Evolutionary conservation across 2,113 vertebrate species (phyloP).

Genomic region (Hydrochoerus hydrochaeris): DNA sequence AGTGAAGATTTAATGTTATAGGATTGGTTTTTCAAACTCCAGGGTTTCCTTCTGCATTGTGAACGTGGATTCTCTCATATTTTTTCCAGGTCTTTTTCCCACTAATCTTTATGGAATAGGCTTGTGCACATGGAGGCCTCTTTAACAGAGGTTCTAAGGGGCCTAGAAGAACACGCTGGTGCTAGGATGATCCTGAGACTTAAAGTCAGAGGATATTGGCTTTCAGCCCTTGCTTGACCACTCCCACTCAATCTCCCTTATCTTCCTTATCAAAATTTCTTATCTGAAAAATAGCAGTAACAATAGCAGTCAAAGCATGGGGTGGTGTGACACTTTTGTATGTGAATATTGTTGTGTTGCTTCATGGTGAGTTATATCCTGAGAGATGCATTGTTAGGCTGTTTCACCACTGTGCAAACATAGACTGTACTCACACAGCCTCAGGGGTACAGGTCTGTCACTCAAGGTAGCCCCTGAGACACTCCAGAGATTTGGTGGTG

Average conservation of each 20-base stretch:
- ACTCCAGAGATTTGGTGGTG: not conserved
- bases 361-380: not conserved
- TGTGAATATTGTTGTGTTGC: not conserved
- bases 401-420: not conserved
- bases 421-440: not conserved
- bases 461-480: too few relatives aligned
- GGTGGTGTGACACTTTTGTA: not conserved
- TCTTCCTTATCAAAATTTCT: too few relatives aligned
- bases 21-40: not conserved
- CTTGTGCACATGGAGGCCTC: not conserved
- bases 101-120: not conserved
- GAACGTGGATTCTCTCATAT: not conserved
- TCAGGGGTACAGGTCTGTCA: not conserved
- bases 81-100: not conserved
- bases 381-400: not conserved
- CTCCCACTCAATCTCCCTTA: not conserved
- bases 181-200: not conserved
- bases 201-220: not conserved
- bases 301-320: not conserved
- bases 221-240: not conserved
- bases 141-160: not conserved
- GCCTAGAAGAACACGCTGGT: not conserved
- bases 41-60: not conserved
- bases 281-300: not conserved
- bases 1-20: not conserved